Evolutionary conservation across 2,888 invertebrate genomes (phyloP).

Genomic region (Euplagia quadripunctaria): DNA sequence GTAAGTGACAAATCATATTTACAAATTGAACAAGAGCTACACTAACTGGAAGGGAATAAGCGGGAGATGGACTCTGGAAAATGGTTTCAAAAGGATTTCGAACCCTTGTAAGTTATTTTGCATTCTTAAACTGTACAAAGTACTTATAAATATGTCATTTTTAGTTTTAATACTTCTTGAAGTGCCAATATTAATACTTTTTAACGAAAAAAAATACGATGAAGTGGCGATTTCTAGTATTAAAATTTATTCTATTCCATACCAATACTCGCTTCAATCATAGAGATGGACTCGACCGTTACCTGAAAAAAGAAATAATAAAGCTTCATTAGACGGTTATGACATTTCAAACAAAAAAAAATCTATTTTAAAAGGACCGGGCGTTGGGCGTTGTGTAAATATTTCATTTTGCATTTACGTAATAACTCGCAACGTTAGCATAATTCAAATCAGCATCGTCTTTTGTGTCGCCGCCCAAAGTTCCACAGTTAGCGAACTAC

Average conservation of each 20-base stretch:
- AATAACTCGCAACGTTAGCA: conserved; percentile 62
- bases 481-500: conserved; percentile 33
- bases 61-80: background rate
- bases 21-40: background rate
- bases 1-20: background rate
- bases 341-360: conserved; percentile 27
- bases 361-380: conserved; percentile 34
- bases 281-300: conserved; percentile 44
- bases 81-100: no score
- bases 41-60: background rate
- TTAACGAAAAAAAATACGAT: background rate
- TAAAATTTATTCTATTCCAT: conserved; percentile 23
- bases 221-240: conserved; percentile 54
- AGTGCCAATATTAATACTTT: no score
- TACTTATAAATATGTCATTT: background rate
- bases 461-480: conserved; percentile 38
- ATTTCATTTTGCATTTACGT: conserved; percentile 59
- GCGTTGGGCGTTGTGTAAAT: conserved; percentile 30
- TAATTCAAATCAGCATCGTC: conserved; percentile 59
- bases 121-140: background rate
- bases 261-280: conserved; percentile 27
- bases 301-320: conserved; percentile 60
- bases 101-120: no score
- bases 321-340: conserved; percentile 37
- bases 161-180: no score